Evolutionary conservation across 2,113 vertebrate genomes (phyloP), one percentile per base, ranked within the genome.

Genomic region (Rhadina sibilatrix): DNA sequence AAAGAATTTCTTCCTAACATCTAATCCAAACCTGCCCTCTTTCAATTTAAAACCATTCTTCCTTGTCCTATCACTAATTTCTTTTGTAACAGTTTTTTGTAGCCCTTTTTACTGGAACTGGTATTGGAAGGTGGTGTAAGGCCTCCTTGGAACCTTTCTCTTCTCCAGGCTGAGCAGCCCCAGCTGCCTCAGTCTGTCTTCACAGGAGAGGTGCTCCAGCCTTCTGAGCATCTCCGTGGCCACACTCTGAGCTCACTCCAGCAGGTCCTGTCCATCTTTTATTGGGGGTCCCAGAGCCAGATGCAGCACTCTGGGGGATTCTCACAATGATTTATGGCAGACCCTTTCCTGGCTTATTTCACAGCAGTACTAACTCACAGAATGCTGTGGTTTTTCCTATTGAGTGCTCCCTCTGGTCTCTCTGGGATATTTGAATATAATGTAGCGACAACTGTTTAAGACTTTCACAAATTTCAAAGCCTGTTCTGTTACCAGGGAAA

Each of bases 181-280:
- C 47, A 54, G 17, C 21, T 76, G 11, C 24, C 20, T 61, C 24
- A 4, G 4, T 12, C 68, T 65, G 33, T 22, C 11, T 18, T 49
- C 21, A 35, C 30, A 40, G 47, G 24, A 54, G 54, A 56, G 25
- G 10, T 15, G 31, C 54, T 49, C 35, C 54, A 61, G 40, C 15
- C 35, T 21, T 19, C 35, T 23, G 35, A 49, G 64, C 63, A 53
- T 33, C 56, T 56, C n/a, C 0, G 0, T 76, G 63, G 30, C 21
- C 25, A 57, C 37, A 10, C 30, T 68, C n/a, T 61, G 54, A 25
- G 54, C 54, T 61, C 0, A 0, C 21, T 42, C 30, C 70, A 61
- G 38, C 17, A 31, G 14, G 2, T 40, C 38, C 0, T 12, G 30
- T 61, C 47, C 0, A 0, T 40, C 14, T 18, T 37, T 3, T 31